phyloP scores from a whole-genome alignment of 2,888 invertebrate species.

The Teleiodes luculella region DNA sequence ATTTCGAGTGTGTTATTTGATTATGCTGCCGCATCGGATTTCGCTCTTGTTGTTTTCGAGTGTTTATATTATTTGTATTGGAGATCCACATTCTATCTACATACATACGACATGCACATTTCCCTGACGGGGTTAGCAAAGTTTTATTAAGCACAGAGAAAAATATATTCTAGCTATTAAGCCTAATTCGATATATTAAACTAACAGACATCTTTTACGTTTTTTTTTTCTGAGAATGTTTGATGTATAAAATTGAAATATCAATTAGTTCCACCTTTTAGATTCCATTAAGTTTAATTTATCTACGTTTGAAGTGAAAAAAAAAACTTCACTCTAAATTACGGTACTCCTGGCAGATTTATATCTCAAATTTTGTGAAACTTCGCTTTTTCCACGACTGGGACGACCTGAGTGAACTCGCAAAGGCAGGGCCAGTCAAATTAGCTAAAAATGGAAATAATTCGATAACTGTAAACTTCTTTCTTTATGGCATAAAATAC shows the following conservation, averaged over 20 bases:
- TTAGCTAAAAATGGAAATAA: no score
- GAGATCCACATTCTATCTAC: neutral
- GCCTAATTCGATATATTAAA: no score
- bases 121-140: no score
- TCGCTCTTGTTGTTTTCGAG: neutral
- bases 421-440: no score
- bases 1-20: conserved; percentile 8
- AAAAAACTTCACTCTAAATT: conserved; percentile 13
- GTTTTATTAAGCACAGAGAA: no score
- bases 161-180: no score
- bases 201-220: no score
- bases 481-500: no score
- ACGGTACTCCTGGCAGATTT: conserved; percentile 10
- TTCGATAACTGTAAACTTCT: no score
- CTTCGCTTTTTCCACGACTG: conserved; percentile 4
- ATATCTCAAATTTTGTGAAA: conserved; percentile 10
- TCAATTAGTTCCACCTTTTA: conserved; percentile 1
- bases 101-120: no score
- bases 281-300: conserved; percentile 10
- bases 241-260: no score
- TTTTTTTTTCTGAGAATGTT: no score
- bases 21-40: neutral
- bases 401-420: neutral
- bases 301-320: conserved; percentile 9
- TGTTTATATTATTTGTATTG: neutral